phyloP scores from a whole-genome alignment of 1,140 invertebrate species.

The Hycleus cichorii region DNA sequence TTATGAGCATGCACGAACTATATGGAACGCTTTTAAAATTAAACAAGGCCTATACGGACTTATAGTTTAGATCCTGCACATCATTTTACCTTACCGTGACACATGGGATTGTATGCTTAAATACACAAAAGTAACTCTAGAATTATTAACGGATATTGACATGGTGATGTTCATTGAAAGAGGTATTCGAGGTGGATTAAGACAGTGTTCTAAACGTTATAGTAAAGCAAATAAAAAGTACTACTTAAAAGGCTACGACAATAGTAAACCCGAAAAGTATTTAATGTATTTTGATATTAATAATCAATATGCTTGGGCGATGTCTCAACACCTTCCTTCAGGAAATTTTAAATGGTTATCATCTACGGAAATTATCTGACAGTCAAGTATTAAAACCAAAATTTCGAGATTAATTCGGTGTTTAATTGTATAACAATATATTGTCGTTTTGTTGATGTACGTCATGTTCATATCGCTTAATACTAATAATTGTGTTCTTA shows the following conservation, averaged over 20 bases:
- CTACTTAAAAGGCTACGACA: slow-evolving; percentile 12
- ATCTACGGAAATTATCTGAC: slow-evolving; percentile 16
- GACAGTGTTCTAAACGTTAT: slow-evolving; percentile 19
- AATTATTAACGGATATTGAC: slow-evolving; percentile 41
- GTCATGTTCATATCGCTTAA: too few relatives aligned
- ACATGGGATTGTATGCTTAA: slow-evolving; percentile 42
- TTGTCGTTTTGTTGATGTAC: too few relatives aligned
- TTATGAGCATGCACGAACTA: slow-evolving; percentile 40
- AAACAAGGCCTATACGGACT: slow-evolving; percentile 27
- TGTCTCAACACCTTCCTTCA: slow-evolving; percentile 41
- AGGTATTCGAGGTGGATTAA: slow-evolving; percentile 20
- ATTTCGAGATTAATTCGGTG: too few relatives aligned
- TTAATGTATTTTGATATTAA: slow-evolving; percentile 46
- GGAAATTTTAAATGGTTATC: slow-evolving; percentile 42
- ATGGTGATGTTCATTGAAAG: slow-evolving; percentile 33
- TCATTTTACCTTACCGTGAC: slow-evolving; percentile 40
- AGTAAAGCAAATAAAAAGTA: slow-evolving; percentile 19
- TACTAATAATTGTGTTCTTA: too few relatives aligned
- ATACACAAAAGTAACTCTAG: slow-evolving; percentile 40
- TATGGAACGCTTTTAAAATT: slow-evolving; percentile 42
- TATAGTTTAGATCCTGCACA: slow-evolving; percentile 36
- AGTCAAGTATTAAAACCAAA: too few relatives aligned
- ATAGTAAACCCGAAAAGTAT: neutral
- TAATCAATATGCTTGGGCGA: slow-evolving; percentile 48
- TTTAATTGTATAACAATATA: too few relatives aligned